Conservation (phyloP, 2,797 vertebrate species). For the Pyrocephalus nanus region DNA sequence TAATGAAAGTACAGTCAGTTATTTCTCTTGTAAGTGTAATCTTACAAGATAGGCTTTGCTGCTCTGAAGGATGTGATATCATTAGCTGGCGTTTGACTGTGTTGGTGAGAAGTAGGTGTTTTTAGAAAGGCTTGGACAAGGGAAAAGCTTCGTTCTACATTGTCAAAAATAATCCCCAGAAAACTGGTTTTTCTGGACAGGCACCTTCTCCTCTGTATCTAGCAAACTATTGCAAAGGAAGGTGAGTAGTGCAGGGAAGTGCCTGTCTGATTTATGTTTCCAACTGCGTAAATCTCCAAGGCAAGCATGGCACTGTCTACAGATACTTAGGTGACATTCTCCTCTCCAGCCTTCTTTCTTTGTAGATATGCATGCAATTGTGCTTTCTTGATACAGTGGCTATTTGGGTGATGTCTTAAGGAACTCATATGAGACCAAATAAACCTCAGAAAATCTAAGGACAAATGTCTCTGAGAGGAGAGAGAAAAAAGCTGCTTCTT, state of each 20-base stretch:
- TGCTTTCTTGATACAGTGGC: neutral
- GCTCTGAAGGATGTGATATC: neutral
- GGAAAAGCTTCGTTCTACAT: neutral
- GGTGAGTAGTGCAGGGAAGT: neutral
- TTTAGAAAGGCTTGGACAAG: neutral
- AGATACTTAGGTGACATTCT: neutral
- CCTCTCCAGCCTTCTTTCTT: neutral
- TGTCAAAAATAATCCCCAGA: neutral
- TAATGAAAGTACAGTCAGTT: neutral
- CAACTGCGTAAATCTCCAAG: neutral
- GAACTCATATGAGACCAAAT: neutral
- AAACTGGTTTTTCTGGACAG: neutral
- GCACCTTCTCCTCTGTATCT: neutral
- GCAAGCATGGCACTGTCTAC: fast-evolving
- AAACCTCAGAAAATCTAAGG: neutral
- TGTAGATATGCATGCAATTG: too few relatives aligned
- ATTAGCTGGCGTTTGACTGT: neutral
- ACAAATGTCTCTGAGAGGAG: neutral
- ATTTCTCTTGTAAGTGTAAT: neutral
- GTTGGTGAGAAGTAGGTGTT: neutral
- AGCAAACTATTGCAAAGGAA: neutral
- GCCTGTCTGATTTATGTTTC: neutral
- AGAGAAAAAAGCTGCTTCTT: neutral
- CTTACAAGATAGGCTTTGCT: neutral
- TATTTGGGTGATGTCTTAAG: neutral